Conservation (phyloP, 64 coral and sea anemone genomes). For the Trachythela sp. region DNA sequence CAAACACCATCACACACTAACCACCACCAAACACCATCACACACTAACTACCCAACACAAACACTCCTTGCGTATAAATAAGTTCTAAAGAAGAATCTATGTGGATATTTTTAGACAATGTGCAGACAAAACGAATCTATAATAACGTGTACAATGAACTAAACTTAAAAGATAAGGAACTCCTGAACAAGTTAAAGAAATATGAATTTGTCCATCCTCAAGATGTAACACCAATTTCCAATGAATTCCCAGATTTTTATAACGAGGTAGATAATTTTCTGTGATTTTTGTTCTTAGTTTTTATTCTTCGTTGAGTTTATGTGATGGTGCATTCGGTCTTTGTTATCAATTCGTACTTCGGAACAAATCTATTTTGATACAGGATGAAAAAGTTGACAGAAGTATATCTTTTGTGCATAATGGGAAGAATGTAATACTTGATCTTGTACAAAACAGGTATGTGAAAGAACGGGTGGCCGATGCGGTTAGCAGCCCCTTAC, state of each 20-base stretch:
- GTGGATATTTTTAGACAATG: background rate
- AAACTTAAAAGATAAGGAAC: background rate
- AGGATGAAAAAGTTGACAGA: conserved; percentile 16
- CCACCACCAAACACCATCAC: background rate
- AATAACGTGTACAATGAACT: background rate
- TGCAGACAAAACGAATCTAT: background rate
- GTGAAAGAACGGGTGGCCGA: too few species aligned
- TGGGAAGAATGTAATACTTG: background rate
- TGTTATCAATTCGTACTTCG: background rate
- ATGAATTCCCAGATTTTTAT: background rate
- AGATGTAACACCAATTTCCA: background rate
- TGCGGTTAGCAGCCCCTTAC: too few species aligned
- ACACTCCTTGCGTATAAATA: background rate
- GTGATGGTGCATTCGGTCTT: background rate
- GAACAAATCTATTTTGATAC: background rate
- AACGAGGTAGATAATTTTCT: background rate
- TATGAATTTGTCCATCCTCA: background rate
- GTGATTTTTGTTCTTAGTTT: background rate
- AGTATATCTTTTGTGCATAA: conserved; percentile 10
- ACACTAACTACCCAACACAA: background rate
- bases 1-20: background rate
- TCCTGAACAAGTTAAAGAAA: background rate
- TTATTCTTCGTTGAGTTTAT: too few species aligned
- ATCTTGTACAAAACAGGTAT: conserved; percentile 18
- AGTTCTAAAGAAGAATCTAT: too few species aligned